Evolutionary conservation across 2,797 vertebrate genomes (phyloP), one percentile per base, ranked within the genome.

Genomic region (Harpagifer antarcticus): DNA sequence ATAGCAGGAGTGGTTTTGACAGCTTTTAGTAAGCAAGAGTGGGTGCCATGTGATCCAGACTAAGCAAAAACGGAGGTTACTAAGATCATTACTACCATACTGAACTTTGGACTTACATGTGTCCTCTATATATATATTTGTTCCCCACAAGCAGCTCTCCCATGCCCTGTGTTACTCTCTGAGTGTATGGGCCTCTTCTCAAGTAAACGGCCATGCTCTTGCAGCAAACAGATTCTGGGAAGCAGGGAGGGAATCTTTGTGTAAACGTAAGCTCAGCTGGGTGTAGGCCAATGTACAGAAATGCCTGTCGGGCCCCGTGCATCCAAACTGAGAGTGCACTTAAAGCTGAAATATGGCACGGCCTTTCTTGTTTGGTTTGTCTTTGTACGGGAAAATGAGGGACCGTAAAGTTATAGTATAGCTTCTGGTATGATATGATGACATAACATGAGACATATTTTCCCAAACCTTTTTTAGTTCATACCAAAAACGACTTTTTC

Each of bases 161-260:
- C 50, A 50, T 82, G 71, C 43, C 76, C 78, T 20, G 61, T 66
- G 58, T 85, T 76, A 58, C 79, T 79, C 80, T 76, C 72, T 86
- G 59, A 27, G 50, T 60, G 79, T 77, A 80, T 77, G 75, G 84
- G 84, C 80, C 85, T 85, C 83, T 75, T 84, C 82, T 57, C 75
- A 78, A 81, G 86, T 89, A 87, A 81, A 76, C 81, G 84, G 72
- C 82, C 74, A 52, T 85, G 70, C 73, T 74, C 79, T 85, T 70
- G 78, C 54, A 66, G 75, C 87, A 86, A 84, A 82, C 80, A 70
- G 70, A 72, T 91, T 93, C 86, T 89, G 86, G 82, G 90, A 86
- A 88, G 76, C 59, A 53, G 83, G 83, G 82, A 89, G 89, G 58
- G 81, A 88, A 90, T 92, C 88, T 92, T 89, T 91, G 87, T 92